Percentiles rank a stretch among this genome's conserved stretches.
These are phyloP conservation scores for Cetonia aurata DNA, from an alignment of 2,888 invertebrate genomes.

Conservation along the genomic window DNA sequence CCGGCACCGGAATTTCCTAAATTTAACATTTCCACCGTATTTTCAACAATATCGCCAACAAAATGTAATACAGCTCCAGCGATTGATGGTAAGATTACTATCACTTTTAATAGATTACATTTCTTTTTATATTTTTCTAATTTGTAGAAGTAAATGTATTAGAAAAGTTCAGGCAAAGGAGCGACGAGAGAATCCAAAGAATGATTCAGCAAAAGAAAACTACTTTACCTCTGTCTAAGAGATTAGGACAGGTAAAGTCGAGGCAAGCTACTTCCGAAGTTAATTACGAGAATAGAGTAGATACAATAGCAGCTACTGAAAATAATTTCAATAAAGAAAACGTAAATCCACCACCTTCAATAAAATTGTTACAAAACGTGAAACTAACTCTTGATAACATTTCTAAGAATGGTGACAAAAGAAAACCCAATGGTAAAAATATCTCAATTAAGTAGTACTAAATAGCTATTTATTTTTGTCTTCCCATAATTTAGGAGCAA, in stretches of 20 bases:
- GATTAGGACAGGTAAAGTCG: not conserved
- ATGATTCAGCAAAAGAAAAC: conserved; percentile 11
- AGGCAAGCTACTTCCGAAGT: not conserved
- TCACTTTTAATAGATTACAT: not conserved
- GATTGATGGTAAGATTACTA: conserved; percentile 5
- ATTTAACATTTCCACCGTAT: conserved; percentile 4
- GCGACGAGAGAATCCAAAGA: conserved; percentile 4
- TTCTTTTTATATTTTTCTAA: not conserved
- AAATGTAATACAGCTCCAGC: not conserved
- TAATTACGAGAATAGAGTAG: not conserved
- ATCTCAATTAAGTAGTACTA: not conserved
- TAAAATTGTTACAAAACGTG: conserved; percentile 22
- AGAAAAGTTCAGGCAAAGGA: conserved; percentile 9
- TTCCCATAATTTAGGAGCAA: not conserved
- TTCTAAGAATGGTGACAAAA: not conserved
- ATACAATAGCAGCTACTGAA: not conserved
- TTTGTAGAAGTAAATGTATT: conserved; percentile 11
- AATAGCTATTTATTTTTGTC: not conserved
- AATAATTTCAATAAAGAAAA: not conserved
- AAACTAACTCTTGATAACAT: not conserved
- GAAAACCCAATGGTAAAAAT: conserved; percentile 5
- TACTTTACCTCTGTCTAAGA: not conserved
- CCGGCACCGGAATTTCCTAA: not conserved
- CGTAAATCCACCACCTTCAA: not conserved
- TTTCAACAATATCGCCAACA: not conserved